phyloP scores from a whole-genome alignment of 2,797 vertebrate genomes.

The Morus bassanus region DNA sequence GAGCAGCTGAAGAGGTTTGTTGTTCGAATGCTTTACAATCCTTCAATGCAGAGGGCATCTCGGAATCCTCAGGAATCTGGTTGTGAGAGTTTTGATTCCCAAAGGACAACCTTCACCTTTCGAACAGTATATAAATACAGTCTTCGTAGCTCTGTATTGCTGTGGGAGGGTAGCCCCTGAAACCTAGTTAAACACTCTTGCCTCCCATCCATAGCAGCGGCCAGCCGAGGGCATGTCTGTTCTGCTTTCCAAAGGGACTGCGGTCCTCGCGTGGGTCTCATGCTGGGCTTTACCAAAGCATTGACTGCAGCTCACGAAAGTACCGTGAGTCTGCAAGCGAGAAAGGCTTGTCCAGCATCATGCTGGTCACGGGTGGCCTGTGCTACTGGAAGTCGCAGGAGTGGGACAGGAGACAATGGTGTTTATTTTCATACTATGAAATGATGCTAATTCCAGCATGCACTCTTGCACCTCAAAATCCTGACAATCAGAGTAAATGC shows the following conservation, averaged over 20 bases:
- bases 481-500: background rate
- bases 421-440: background rate
- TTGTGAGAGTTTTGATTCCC: background rate
- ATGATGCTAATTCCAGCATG: background rate
- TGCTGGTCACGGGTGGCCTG: accelerated
- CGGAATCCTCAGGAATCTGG: background rate
- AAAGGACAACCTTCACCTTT: background rate
- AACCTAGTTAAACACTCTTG: no score
- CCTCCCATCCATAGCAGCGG: accelerated
- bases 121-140: accelerated
- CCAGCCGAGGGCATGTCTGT: accelerated
- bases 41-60: background rate
- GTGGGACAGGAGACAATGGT: background rate
- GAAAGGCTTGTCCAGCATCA: background rate
- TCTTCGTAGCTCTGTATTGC: accelerated
- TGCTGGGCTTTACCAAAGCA: background rate
- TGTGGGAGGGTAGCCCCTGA: background rate
- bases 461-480: background rate
- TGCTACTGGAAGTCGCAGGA: background rate
- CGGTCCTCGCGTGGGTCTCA: background rate
- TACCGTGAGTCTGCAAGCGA: accelerated
- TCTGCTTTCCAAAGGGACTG: background rate
- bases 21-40: background rate
- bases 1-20: background rate
- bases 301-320: background rate